Evolutionary conservation across 2,113 vertebrate species (phyloP), one percentile per base, ranked within the genome.

Genomic region (Ceyx cyanopectus): DNA sequence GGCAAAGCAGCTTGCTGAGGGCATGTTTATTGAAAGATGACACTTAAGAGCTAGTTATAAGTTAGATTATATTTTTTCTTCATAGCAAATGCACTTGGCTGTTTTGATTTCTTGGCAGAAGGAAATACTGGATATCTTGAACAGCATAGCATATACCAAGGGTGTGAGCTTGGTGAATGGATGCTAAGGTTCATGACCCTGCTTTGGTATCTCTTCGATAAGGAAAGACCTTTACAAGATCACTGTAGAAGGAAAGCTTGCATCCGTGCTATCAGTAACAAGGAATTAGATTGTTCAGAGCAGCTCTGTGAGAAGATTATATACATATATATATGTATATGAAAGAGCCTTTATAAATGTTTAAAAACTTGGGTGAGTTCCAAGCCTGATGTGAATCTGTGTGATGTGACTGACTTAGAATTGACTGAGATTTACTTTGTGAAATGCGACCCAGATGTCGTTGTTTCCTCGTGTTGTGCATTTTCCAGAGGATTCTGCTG

Each of bases 381-480:
- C 54, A 81, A 88, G 32, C 57, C 41, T 79, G 23, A 85, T 74
- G 26, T 80, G 40, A 74, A 85, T 40, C 43, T 92, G 23, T 76
- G 50, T 82, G 50, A 48, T 70, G 43, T 0, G 2, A 85, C 46
- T 76, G 61, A 79, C 50, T 89, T 89, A 85, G 74, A 92, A 79
- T 68, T 89, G 66, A 85, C 78, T 32, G 51, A 74, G 72, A 67
- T 89, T 92, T 92, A 51, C 81, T 85, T 58, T n/a, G 51, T 75
- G 65, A 85, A 90, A 70, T 74, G 50, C 74, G 75, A 80, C 70
- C 45, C 81, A 91, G 43, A 76, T 87, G 27, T 24, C 51, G 63
- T 67, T 85, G 32, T 69, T 91, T 82, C 43, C 46, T 94, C 60
- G 30, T n/a, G 45, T 62, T 85, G 17, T 43, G 87, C 51, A 23